Base-by-base conservation (phyloP, 2,113 vertebrate species). In the Proterorhinus semilunaris region DNA sequence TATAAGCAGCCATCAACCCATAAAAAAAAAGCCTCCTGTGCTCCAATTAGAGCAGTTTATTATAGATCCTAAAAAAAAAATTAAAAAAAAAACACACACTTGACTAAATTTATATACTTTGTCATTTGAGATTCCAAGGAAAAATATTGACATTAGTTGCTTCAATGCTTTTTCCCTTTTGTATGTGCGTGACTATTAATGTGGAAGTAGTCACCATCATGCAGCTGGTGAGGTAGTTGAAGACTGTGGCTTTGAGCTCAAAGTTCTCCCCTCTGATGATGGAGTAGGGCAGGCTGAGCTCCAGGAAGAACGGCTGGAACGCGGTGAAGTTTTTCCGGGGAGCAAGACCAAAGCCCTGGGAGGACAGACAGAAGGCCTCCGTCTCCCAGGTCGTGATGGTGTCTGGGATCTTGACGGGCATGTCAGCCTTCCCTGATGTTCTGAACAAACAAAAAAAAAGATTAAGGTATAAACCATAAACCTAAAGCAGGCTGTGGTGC, bases 311-410 rank as follows among this genome's bases (percentile, higher is more conserved):
- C 0, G 95, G 95, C 86, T 96, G 94, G 90, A 96, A 96, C 82
- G 89, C 92, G 0, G 0, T 83, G 52, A 96, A 75, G n/a, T 87
- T 75, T 61, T 80, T 6, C 1, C 88, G 82, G 7, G 93, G 91
- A 68, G 95, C 95, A 71, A 98, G 86, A 17, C 95, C 95, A 16
- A 97, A 72, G 0, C 95, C 96, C 6, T 70, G 10, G 5, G 90
- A 47, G 0, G 94, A 95, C 74, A 93, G 82, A 83, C 96, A 98
- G 88, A 95, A 91, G 15, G 89, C 86, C 66, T 93, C 92, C 0
- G 93, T 93, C 76, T 92, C 94, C 96, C 95, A 97, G n/a, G 94
- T 90, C 8, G 95, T 97, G 88, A 97, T 96, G 69, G 93, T 94
- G 80, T 96, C 94, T 0, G 96, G 96, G 54, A 92, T 89, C 0